Evolutionary conservation across 2,113 vertebrate genomes (phyloP).

Genomic region (Paracanthobrama guichenoti): DNA sequence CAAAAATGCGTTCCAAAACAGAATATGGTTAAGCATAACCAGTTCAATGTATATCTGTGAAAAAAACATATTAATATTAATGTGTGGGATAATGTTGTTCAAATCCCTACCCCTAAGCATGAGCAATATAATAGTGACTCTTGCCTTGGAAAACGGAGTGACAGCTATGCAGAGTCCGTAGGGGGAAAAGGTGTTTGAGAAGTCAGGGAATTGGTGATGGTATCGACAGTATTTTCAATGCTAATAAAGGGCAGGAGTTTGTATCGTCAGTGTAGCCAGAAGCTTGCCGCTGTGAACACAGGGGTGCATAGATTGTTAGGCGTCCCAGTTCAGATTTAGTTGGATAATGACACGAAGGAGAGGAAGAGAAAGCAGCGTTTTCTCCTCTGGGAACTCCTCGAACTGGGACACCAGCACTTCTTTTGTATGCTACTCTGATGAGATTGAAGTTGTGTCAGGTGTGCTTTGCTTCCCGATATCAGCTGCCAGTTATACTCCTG

Average conservation of each 20-base stretch:
- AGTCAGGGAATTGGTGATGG: not conserved
- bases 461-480: not conserved
- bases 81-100: not conserved
- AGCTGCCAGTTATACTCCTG: not conserved
- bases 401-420: conserved; percentile 4
- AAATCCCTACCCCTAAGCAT: not conserved
- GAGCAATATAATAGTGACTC: not conserved
- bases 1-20: not conserved
- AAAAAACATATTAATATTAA: not conserved
- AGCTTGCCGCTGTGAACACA: not conserved
- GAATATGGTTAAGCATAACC: not conserved
- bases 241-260: conserved; percentile 30
- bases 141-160: conserved; percentile 9
- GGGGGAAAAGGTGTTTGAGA: not conserved
- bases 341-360: conserved; percentile 27
- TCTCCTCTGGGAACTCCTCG: conserved; percentile 17
- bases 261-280: conserved; percentile 15
- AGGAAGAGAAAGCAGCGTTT: not conserved
- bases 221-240: conserved; percentile 7
- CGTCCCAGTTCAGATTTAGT: conserved; percentile 30
- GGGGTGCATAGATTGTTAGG: not conserved
- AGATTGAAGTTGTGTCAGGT: conserved; percentile 17
- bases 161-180: not conserved
- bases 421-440: not conserved
- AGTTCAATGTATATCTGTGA: too few species aligned